Conservation (phyloP, 2,797 vertebrate genomes). For the Podargus strigoides region DNA sequence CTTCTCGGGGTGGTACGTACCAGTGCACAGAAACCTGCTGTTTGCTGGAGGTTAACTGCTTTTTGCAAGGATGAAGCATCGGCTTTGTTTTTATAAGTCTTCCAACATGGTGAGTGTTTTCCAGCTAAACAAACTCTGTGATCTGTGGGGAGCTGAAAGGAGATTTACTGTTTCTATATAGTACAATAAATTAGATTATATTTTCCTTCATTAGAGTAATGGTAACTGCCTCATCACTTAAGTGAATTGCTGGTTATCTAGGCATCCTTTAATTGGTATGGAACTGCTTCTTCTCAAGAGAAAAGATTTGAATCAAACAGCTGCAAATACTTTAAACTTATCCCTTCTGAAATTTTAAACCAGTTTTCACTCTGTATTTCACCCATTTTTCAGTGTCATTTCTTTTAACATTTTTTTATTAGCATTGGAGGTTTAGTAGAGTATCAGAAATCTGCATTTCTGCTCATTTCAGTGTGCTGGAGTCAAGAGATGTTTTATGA, state of each 20-base stretch:
- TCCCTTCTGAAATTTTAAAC: not conserved
- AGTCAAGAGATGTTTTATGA: not conserved
- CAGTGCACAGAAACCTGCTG: not conserved
- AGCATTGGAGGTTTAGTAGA: not conserved
- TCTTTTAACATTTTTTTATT: not conserved
- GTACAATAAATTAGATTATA: not conserved
- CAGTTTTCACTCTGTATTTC: not conserved
- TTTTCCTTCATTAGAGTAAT: not conserved
- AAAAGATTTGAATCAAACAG: not conserved
- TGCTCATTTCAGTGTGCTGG: not conserved
- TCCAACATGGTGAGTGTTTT: not conserved
- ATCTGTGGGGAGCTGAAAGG: not conserved
- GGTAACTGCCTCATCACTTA: not conserved
- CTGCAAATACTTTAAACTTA: not conserved
- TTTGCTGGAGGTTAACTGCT: not conserved
- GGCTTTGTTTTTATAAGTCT: not conserved
- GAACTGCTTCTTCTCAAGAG: not conserved
- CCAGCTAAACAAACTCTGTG: not conserved
- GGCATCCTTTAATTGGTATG: not conserved
- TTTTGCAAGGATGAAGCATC: not conserved
- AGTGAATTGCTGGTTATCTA: not conserved
- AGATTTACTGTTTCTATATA: not conserved
- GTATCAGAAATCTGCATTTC: not conserved
- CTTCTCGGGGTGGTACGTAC: not conserved
- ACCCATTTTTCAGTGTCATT: fast-evolving